Evolutionary conservation across 2,113 vertebrate species (phyloP).

Genomic region (Nettapus auritus): DNA sequence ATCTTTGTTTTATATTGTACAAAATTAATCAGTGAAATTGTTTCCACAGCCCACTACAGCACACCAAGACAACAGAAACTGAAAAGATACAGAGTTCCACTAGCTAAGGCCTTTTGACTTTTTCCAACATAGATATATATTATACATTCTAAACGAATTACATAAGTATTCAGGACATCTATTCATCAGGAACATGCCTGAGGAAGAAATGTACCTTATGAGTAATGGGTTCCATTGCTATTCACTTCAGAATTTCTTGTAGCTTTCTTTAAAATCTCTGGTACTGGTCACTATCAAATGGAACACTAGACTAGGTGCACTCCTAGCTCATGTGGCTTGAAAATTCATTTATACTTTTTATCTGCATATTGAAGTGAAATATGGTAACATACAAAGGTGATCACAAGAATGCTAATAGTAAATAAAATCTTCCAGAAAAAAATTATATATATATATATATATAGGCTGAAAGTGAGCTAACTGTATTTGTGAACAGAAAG

Average conservation of each 20-base stretch:
- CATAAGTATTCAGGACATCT: not conserved
- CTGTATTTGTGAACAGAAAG: not conserved
- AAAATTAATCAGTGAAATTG: not conserved
- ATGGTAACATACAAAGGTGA: not conserved
- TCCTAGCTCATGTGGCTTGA: not conserved
- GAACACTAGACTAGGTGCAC: not conserved
- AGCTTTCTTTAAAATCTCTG: not conserved
- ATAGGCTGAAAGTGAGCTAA: not conserved
- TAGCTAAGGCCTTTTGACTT: not conserved
- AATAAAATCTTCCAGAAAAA: not conserved
- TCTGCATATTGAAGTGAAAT: not conserved
- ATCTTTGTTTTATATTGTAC: not conserved
- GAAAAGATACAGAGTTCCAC: not conserved
- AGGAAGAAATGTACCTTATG: not conserved
- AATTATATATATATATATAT: not conserved
- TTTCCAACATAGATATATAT: not conserved
- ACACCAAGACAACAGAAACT: fast-evolving
- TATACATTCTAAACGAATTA: not conserved
- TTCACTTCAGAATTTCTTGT: not conserved
- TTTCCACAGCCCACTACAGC: not conserved
- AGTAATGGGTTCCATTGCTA: not conserved
- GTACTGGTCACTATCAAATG: not conserved
- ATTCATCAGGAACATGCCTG: not conserved
- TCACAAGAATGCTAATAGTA: not conserved
- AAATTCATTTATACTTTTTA: not conserved